Evolutionary conservation across 2,113 vertebrate species (phyloP).

Genomic region (Pagrus major): DNA sequence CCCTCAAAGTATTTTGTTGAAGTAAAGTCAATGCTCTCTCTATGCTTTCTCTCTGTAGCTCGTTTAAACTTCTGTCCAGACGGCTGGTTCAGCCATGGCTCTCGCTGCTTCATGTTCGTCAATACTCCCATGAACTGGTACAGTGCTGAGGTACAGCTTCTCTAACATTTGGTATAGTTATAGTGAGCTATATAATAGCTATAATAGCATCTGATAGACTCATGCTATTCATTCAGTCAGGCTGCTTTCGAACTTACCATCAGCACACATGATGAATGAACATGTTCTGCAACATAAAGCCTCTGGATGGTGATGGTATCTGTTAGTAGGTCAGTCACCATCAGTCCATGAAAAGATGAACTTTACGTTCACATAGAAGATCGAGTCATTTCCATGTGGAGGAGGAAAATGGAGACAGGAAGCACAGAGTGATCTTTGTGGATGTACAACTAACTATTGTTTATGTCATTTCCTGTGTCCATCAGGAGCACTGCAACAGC

Average conservation of each 20-base stretch:
- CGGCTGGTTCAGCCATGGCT: background rate
- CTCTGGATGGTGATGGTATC: background rate
- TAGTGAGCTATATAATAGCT: too few species aligned
- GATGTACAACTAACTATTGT: too few species aligned
- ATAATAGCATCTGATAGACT: background rate
- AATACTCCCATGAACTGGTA: background rate
- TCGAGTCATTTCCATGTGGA: background rate
- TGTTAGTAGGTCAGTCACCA: background rate
- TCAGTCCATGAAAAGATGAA: background rate
- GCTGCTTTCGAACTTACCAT: background rate
- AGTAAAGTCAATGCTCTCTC: background rate
- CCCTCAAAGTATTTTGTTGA: background rate
- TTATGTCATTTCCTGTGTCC: slow-evolving; percentile 7
- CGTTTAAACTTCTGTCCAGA: slow-evolving; percentile 11
- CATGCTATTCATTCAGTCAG: background rate
- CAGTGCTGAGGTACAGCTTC: slow-evolving; percentile 23
- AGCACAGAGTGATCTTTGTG: too few species aligned
- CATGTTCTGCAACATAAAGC: background rate
- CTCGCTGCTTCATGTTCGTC: slow-evolving; percentile 1
- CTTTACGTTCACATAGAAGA: background rate
- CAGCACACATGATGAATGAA: background rate
- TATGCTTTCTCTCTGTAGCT: slow-evolving; percentile 6
- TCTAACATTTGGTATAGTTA: background rate
- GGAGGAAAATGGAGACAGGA: background rate
- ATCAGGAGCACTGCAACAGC: slow-evolving; percentile 17